These are phyloP conservation scores for Orchestia grillus DNA, from an alignment of 1,140 invertebrate genomes.

Conservation along the genomic window DNA sequence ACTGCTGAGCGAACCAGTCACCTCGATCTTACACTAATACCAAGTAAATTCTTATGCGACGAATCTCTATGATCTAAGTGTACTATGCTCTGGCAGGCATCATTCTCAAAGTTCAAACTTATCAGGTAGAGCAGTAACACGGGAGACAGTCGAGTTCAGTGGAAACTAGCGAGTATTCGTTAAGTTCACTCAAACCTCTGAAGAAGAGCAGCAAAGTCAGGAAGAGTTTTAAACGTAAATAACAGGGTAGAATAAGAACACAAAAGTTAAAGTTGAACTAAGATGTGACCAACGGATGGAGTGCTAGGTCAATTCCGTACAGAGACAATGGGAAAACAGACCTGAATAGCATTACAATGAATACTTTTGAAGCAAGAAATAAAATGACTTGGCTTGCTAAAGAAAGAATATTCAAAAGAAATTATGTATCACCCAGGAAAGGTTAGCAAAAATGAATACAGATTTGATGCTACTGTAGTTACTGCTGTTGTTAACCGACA, in stretches of 20 bases:
- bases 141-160: background rate
- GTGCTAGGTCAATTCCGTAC: too few relatives aligned
- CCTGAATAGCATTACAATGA: background rate
- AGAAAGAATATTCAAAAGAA: background rate
- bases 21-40: slow-evolving; percentile 42
- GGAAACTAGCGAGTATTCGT: background rate
- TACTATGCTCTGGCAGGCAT: slow-evolving; percentile 51
- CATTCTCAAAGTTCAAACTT: slow-evolving; percentile 51
- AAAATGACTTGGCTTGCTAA: background rate
- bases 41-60: slow-evolving; percentile 39
- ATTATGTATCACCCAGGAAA: background rate
- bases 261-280: background rate
- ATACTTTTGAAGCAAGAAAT: background rate
- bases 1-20: slow-evolving; percentile 41
- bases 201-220: background rate
- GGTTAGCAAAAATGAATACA: background rate
- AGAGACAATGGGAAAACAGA: background rate
- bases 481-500: background rate
- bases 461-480: background rate
- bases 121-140: slow-evolving; percentile 38
- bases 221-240: background rate
- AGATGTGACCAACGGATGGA: background rate
- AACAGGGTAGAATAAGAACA: background rate
- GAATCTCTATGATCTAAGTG: slow-evolving; percentile 50
- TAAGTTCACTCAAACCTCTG: background rate